Evolutionary conservation across 2,113 vertebrate genomes (phyloP), one percentile per base, ranked within the genome.

Genomic region (Crotophaga sulcirostris): DNA sequence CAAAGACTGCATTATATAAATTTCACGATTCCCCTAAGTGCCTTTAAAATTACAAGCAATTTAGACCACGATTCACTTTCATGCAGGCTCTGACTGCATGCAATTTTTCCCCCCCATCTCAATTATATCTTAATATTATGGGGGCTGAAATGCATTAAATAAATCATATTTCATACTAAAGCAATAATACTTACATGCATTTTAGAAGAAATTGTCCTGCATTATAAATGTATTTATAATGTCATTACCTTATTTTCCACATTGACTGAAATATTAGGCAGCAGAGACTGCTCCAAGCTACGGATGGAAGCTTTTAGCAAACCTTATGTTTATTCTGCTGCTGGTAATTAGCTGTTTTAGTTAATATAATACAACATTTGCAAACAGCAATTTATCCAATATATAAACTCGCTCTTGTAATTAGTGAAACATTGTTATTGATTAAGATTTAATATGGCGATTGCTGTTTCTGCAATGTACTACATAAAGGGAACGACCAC

Each of bases 41-140:
- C 96, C 96, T 98, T 98, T 95, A 97, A 98, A 98, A 98, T 98
- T 97, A 97, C 97, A 97, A 96, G 97, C 96, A 98, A 97, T 98
- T 98, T 98, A 96, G 94, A 69, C 83, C 90, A 90, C 90, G 97
- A 98, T 97, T 98, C 98, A 97, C 93, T 94, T 95, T 69, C 94
- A 86, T 87, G 87, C 91, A 97, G 68, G 66, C 95, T 94, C 94
- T 78, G 94, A 95, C 95, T 97, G 63, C 66, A 84, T 87, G 91
- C 90, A 52, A 83, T 90, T 94, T 94, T 56, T 34, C n/a, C 54
- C 72, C 93, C 63, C 21, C 78, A 94, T 96, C 96, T 97, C 97
- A 98, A 98, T 98, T 97, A 98, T 97, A 97, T 96, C 96, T 97
- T 97, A 98, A 97, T 98, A 98, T 97, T 97, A 96, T 88, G 87